Percentiles rank a stretch among this genome's conserved stretches.
These are phyloP conservation scores for Mastomys natalensis DNA, from an alignment of 2,113 vertebrate genomes.

Conservation along the genomic window DNA sequence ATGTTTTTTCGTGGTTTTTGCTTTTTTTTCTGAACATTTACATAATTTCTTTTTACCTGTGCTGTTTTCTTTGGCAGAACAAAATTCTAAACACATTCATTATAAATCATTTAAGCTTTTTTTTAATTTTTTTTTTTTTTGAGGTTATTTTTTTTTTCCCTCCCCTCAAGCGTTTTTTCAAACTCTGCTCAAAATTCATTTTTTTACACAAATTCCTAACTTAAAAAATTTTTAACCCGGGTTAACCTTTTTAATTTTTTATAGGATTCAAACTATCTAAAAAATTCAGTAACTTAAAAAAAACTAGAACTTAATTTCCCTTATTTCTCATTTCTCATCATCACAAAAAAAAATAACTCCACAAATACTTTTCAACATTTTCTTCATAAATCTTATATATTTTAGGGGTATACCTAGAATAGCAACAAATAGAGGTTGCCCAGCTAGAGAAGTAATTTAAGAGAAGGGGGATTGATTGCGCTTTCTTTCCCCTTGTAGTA, in stretches of 20 bases:
- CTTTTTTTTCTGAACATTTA: slow-evolving; percentile 29
- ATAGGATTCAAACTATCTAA: neutral
- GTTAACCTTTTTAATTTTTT: slow-evolving; percentile 8
- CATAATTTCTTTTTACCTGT: neutral
- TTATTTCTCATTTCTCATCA: slow-evolving; percentile 44
- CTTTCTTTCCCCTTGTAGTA: slow-evolving; percentile 87
- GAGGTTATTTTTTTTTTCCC: neutral
- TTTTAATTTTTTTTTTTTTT: slow-evolving; percentile 38
- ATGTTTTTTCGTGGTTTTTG: neutral
- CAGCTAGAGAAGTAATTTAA: neutral
- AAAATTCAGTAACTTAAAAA: slow-evolving; percentile 13
- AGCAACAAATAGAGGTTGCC: neutral
- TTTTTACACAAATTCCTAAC: neutral
- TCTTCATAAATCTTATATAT: neutral
- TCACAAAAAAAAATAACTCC: neutral
- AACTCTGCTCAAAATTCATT: slow-evolving; percentile 55
- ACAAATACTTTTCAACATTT: neutral
- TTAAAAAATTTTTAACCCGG: slow-evolving; percentile 9
- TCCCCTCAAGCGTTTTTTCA: neutral
- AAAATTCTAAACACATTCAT: neutral
- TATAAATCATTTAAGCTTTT: neutral
- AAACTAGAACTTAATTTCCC: slow-evolving; percentile 28
- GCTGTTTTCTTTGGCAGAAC: neutral
- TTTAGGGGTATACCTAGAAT: too few species aligned
- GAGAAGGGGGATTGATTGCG: neutral